phyloP scores from a whole-genome alignment of 2,113 vertebrate genomes.

The Cheirogaleus medius region DNA sequence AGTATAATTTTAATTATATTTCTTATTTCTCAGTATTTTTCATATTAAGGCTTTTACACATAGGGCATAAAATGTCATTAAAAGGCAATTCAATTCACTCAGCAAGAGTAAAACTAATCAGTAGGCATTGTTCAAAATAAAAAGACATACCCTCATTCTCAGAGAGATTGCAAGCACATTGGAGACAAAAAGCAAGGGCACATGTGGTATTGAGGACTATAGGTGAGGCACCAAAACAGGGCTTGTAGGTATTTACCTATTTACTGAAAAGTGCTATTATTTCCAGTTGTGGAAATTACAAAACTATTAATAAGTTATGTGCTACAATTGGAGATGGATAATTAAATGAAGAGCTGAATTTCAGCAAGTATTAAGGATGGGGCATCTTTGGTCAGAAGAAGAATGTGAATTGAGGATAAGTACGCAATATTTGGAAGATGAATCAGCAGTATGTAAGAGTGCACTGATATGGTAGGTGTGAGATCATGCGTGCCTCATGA shows the following conservation, averaged over 20 bases:
- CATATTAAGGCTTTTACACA: background rate
- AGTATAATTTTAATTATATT: background rate
- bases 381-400: background rate
- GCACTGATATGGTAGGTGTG: background rate
- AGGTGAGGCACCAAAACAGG: background rate
- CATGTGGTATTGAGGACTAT: background rate
- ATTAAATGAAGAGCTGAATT: background rate
- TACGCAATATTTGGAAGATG: background rate
- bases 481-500: background rate
- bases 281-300: background rate
- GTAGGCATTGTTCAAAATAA: background rate
- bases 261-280: background rate
- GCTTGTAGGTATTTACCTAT: background rate
- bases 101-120: accelerated
- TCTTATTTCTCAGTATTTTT: conserved; percentile 10
- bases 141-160: background rate
- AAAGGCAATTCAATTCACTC: background rate
- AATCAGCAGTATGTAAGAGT: background rate
- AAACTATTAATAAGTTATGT: background rate
- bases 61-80: background rate
- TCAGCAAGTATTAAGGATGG: background rate
- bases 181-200: background rate
- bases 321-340: background rate
- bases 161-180: background rate
- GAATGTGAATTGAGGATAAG: background rate